Percentiles rank a stretch among this genome's conserved stretches.
phyloP scores from a whole-genome alignment of 1,140 invertebrate genomes.

The Gonioctena quinquepunctata region DNA sequence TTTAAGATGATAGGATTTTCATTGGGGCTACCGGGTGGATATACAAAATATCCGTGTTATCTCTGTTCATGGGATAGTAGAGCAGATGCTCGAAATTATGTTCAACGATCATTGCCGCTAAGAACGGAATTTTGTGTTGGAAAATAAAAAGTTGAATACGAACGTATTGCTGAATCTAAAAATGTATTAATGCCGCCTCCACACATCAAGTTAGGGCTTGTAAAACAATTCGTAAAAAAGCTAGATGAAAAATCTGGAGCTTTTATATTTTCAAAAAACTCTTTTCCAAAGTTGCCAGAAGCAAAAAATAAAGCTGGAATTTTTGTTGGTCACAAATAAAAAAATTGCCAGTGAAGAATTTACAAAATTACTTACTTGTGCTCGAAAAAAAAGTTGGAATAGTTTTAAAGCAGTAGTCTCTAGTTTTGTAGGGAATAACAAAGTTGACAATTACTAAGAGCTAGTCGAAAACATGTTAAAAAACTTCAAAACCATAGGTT shows the following conservation, averaged over 20 bases:
- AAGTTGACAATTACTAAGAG: slow-evolving; percentile 36
- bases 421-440: slow-evolving; percentile 39
- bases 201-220: slow-evolving; percentile 51
- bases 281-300: slow-evolving; percentile 24
- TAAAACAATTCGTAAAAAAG: slow-evolving; percentile 16
- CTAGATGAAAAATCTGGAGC: slow-evolving; percentile 28
- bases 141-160: too few relatives aligned
- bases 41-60: too few relatives aligned
- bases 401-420: slow-evolving; percentile 1
- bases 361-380: not conserved
- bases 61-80: too few relatives aligned
- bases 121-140: too few relatives aligned
- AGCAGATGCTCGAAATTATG: too few relatives aligned
- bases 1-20: slow-evolving; percentile 51
- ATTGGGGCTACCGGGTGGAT: slow-evolving; percentile 53
- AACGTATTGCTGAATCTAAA: slow-evolving; percentile 42
- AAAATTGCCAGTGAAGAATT: not conserved
- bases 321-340: slow-evolving; percentile 21
- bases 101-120: slow-evolving; percentile 40
- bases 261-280: slow-evolving; percentile 30
- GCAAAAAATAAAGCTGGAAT: slow-evolving; percentile 38
- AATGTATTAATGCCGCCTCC: slow-evolving; percentile 50
- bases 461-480: slow-evolving; percentile 33
- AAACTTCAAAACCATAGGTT: slow-evolving; percentile 28
- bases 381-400: not conserved